phyloP scores from a whole-genome alignment of 2,113 vertebrate genomes.

The Xenotilapia leptura region DNA sequence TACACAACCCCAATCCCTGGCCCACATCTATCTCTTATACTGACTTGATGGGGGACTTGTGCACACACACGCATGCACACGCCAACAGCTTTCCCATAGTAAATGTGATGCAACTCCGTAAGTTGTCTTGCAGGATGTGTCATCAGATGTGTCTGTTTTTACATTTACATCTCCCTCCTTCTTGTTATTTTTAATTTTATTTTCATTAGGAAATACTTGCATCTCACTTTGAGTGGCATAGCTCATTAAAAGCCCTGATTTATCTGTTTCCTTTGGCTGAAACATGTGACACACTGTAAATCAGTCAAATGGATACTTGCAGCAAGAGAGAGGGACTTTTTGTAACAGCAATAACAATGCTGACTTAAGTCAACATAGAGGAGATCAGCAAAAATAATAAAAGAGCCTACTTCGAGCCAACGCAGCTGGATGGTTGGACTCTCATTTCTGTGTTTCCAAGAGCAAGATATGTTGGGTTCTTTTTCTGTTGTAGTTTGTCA shows the following conservation, averaged over 20 bases:
- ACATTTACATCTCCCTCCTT: neutral
- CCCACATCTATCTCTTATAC: slow-evolving; percentile 38
- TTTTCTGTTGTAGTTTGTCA: neutral
- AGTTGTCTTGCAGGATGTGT: slow-evolving; percentile 11
- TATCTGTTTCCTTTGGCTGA: slow-evolving; percentile 24
- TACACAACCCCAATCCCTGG: slow-evolving; percentile 47
- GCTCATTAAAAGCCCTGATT: neutral
- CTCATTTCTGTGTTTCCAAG: neutral
- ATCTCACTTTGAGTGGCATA: neutral
- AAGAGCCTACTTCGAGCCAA: neutral
- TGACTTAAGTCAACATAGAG: neutral
- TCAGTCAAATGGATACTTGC: neutral
- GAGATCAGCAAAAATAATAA: slow-evolving; percentile 2
- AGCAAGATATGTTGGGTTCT: neutral
- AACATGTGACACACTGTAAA: neutral
- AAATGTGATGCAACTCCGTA: slow-evolving; percentile 48
- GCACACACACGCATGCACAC: neutral
- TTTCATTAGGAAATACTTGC: neutral
- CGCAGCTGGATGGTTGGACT: neutral
- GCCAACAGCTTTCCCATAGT: neutral
- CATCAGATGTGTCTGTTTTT: slow-evolving; percentile 10
- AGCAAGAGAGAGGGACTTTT: neutral
- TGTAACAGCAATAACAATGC: neutral
- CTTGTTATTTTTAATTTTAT: neutral
- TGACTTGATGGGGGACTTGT: neutral